Evolutionary conservation across 2,888 invertebrate species (phyloP), one percentile per base, ranked within the genome.

Genomic region (Saturnia pavonia): DNA sequence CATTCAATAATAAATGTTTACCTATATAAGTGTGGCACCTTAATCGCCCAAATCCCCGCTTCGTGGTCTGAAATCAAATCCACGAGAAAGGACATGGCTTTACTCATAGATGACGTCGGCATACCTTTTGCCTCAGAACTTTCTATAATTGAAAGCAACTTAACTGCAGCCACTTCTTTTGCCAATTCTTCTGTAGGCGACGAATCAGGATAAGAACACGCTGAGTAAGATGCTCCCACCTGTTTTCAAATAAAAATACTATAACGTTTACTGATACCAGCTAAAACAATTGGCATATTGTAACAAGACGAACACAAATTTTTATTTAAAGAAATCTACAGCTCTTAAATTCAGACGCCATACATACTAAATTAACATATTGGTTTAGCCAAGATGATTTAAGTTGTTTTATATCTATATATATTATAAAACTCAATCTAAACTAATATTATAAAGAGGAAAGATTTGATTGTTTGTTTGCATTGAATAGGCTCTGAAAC

Each of bases 1-100:
- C 51, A 51, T n/a, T 51, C 1, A 1, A 54, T 22, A 11, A 54
- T 22, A 54, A 43, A 54, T 22, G 22, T 60, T 43, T 74, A 94
- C 94, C 94, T 94, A 82, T 95, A 95, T 75, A 95, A 84, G 74
- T 94, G 91, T 45, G 95, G 95, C 74, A 96, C 90, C 69, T 93
- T 94, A 75, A 88, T 94, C 9, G 94, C 94, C 91, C 95, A 95
- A 27, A 96, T 87, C 19, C 96, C 96, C 72, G 95, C 93, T 68
- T 94, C 94, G 81, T 92, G 91, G 78, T 89, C 91, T 0, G 90
- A 84, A 25, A 94, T 89, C 22, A 94, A 86, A 69, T 88, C 85
- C n/a, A 85, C 81, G 67, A 94, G 90, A 57, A 79, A 79, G 16
- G 80, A 69, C 54, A 90, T 74, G 8, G 91, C 88, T 65, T 79